Evolutionary conservation across 2,888 invertebrate genomes (phyloP).

Genomic region (Eupithecia insigniata): DNA sequence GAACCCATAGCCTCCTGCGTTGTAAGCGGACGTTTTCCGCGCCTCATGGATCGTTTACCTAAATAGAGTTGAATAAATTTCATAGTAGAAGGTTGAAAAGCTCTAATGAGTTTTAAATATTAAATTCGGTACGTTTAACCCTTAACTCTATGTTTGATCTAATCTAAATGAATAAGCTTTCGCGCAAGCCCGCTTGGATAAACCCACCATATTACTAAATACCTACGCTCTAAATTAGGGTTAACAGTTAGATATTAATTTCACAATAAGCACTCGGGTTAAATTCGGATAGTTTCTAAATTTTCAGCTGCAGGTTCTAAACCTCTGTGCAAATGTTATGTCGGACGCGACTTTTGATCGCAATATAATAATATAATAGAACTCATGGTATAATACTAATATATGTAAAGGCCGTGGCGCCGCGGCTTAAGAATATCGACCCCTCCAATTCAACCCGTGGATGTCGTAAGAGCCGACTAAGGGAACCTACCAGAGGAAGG

Average conservation of each 20-base stretch:
- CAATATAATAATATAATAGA: too few species aligned
- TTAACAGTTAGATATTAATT: conserved; percentile 32
- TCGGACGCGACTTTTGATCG: conserved; percentile 4
- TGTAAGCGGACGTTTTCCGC: too few species aligned
- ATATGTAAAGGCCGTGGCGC: too few species aligned
- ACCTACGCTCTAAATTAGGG: conserved; percentile 21
- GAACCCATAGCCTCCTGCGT: too few species aligned
- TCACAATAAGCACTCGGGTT: conserved; percentile 22
- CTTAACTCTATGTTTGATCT: conserved; percentile 17
- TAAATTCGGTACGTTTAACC: conserved; percentile 8
- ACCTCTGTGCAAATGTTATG: not conserved
- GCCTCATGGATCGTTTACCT: too few species aligned
- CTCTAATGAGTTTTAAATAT: conserved; percentile 13
- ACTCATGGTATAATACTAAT: too few species aligned
- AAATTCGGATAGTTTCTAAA: conserved; percentile 19
- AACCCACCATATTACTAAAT: conserved; percentile 21
- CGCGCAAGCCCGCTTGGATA: conserved; percentile 18
- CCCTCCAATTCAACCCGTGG: too few species aligned
- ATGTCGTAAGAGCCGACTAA: too few species aligned
- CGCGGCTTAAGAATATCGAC: too few species aligned
- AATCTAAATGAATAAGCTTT: conserved; percentile 29
- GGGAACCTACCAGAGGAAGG: too few species aligned
- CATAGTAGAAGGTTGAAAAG: not conserved
- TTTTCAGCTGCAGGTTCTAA: conserved; percentile 7
- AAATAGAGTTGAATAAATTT: not conserved